Base-by-base conservation (phyloP, 1,140 invertebrate genomes). In the Sycobia sp. region DNA sequence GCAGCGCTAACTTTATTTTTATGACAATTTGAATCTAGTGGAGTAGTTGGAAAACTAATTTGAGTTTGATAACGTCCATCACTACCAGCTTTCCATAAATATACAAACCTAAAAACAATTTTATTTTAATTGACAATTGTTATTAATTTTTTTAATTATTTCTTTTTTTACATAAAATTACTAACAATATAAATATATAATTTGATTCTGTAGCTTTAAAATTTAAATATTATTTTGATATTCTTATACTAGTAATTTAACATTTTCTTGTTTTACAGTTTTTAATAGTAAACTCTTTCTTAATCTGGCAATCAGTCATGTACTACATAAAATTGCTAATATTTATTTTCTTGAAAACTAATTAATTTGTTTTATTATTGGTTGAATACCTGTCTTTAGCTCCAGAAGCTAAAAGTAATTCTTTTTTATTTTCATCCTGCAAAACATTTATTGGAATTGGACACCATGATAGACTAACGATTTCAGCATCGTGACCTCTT, bases 391-490 rank as follows among this genome's bases (percentile, higher is more conserved):
- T 78, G 67, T 84, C 83, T 70, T 80, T 84, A 20, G 75, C 77
- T 22, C 81, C 83, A 53, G 85, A 84, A 44, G 85, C 86, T 53
- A 87, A 72, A 20, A 86, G 69, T 47, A 78, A 76, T 60, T 84
- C 83, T 66, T 73, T 78, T 27, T 69, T 62, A 16, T 68, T 49
- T 61, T 62, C 65, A 39, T 67, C 69, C 39, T 65, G 22, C 23
- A 86, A 71, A 49, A 87, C 70, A 77, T 85, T 86, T 29, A 77
- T 66, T 34, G 83, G 74, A 20, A 79, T 74, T 13, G 90, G 91
- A 80, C 90, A 92, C 90, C 90, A 93, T 29, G 86, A 85, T 23
- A 93, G 65, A 66, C 86, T 88, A 8, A 86, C 74, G 43, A 92
- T 83, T 68, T 90, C 87, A n/a, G 85, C 83, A 76, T 91, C 86